phyloP scores from a whole-genome alignment of 2,797 vertebrate genomes.

The Sternotherus odoratus region DNA sequence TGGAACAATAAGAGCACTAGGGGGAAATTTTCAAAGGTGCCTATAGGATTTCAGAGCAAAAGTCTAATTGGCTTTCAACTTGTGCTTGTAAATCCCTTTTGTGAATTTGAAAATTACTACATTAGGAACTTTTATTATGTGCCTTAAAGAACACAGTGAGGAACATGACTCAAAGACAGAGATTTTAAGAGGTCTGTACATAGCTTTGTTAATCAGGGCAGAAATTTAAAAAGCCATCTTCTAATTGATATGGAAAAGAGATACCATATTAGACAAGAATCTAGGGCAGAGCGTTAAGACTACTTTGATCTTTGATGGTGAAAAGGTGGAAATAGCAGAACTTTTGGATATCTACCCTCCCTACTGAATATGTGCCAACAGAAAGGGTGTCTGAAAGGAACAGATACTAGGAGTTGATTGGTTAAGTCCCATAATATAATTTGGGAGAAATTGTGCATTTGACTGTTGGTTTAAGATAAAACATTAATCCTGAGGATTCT shows the following conservation, averaged over 20 bases:
- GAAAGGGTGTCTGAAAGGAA: background rate
- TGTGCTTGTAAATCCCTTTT: background rate
- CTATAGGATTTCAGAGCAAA: background rate
- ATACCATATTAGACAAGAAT: background rate
- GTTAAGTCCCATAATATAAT: background rate
- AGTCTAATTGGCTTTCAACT: background rate
- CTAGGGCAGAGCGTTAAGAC: background rate
- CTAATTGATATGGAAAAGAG: background rate
- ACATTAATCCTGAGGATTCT: background rate
- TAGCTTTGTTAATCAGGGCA: background rate
- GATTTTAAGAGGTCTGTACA: background rate
- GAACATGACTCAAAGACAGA: background rate
- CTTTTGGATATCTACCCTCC: background rate
- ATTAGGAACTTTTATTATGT: background rate
- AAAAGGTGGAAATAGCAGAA: background rate
- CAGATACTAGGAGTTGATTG: background rate
- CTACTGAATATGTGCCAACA: background rate
- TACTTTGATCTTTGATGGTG: background rate
- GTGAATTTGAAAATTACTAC: background rate
- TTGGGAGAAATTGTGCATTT: background rate
- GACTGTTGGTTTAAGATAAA: background rate
- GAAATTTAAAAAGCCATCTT: background rate
- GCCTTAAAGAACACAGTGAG: background rate
- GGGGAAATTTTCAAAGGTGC: background rate
- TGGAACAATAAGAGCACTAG: background rate